Base-by-base conservation (phyloP, 2,113 vertebrate species). In the Periophthalmodon schlosseri region DNA sequence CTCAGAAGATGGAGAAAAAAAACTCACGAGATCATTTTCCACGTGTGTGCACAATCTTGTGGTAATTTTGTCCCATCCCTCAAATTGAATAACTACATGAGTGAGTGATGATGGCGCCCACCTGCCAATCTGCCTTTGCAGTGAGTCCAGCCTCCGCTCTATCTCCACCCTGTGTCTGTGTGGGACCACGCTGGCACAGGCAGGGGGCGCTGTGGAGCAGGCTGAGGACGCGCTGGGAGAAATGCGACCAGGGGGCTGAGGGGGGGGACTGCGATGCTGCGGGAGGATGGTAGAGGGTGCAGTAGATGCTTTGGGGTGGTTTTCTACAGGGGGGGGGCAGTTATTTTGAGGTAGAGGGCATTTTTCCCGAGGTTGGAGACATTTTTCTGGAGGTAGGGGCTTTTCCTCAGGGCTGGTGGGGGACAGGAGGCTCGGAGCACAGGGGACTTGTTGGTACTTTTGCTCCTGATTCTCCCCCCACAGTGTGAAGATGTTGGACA, bases 401-500 rank as follows among this genome's bases (percentile, higher is more conserved):
- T 23, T 94, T 10, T 64, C 33, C n/a, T 58, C 58, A 0, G 74
- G 91, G 15, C 88, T 24, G 23, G 23, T 65, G 6, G 84, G 85
- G 0, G 91, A 65, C 0, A 92, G 87, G 65, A 85, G 78, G 2
- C 92, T 89, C 82, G 90, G 92, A 83, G 93, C 92, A 23, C 86
- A 90, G 2, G 94, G 94, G 21, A 95, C 85, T 82, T 95, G 93
- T 89, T 95, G 95, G 86, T 95, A 95, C 78, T 89, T 93, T 33
- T 80, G 92, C 13, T 79, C 90, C 3, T 88, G 87, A 73, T 84
- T 91, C 49, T 95, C 95, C 0, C 93, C 92, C 94, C 94, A 96
- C 73, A 96, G 94, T 49, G 92, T 94, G 82, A 96, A 96, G 87
- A 96, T 95, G 87, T 94, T 95, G 76, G 96, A 95, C 49, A 95